These are phyloP conservation scores for Hoplodrina blanda DNA, from an alignment of 2,888 invertebrate species.

Conservation along the genomic window DNA sequence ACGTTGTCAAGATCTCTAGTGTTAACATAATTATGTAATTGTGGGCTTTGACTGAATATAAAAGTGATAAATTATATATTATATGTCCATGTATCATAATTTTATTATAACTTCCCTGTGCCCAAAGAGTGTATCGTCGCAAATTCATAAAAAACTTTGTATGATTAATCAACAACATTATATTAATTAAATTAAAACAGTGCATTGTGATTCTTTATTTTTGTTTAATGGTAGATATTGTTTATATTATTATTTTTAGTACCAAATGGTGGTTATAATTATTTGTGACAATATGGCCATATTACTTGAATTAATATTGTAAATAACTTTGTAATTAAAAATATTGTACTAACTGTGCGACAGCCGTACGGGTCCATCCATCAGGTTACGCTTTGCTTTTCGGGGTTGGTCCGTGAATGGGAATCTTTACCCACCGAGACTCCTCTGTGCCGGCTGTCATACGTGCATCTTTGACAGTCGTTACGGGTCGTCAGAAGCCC, in stretches of 20 bases:
- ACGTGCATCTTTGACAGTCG: too few species aligned
- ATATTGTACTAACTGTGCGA: not conserved
- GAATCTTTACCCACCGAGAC: too few species aligned
- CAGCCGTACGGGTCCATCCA: too few species aligned
- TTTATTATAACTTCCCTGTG: not conserved
- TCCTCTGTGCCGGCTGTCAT: too few species aligned
- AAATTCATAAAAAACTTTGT: not conserved
- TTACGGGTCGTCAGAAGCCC: too few species aligned
- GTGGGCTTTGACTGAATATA: not conserved
- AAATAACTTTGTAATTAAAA: not conserved
- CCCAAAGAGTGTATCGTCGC: not conserved
- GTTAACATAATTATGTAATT: not conserved
- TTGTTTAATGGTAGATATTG: too few species aligned
- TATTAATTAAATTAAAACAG: too few species aligned
- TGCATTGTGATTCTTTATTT: too few species aligned
- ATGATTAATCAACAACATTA: too few species aligned
- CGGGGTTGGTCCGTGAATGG: too few species aligned
- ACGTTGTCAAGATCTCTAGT: constrained; percentile 9
- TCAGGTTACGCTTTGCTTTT: too few species aligned
- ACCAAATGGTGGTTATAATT: not conserved
- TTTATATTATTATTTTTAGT: not conserved
- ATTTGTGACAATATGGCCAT: not conserved
- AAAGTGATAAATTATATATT: not conserved
- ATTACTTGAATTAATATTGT: not conserved
- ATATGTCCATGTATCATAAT: not conserved